phyloP scores from a whole-genome alignment of 2,797 vertebrate genomes.

The Discoglossus pictus region DNA sequence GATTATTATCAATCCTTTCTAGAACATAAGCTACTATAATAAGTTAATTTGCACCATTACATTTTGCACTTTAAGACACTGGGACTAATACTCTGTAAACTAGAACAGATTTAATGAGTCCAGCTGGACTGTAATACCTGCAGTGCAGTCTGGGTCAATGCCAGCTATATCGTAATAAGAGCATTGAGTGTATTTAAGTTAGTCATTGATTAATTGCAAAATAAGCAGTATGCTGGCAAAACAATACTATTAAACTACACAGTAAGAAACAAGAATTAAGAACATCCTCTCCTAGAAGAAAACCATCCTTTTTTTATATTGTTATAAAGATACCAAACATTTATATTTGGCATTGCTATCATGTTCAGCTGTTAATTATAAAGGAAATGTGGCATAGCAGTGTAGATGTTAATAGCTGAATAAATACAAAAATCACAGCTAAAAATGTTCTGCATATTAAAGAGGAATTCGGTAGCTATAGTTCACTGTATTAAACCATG shows the following conservation, averaged over 20 bases:
- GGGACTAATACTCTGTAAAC: too few species aligned
- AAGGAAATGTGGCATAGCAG: too few species aligned
- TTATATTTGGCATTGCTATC: background rate
- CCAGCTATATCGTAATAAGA: conserved; percentile 8
- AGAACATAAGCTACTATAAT: too few species aligned
- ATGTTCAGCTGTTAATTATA: too few species aligned
- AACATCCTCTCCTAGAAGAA: too few species aligned
- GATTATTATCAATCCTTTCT: too few species aligned
- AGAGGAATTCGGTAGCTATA: background rate
- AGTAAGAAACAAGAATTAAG: background rate
- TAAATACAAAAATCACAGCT: background rate
- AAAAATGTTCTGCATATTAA: background rate
- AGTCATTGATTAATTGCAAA: conserved; percentile 10
- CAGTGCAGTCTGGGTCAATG: conserved; percentile 9
- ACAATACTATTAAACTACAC: conserved; percentile 17
- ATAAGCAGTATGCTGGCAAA: background rate
- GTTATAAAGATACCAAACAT: too few species aligned
- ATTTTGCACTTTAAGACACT: too few species aligned
- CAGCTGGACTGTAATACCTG: background rate
- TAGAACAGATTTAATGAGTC: background rate
- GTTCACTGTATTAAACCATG: background rate
- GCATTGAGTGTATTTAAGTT: conserved; percentile 9
- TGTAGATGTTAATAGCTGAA: background rate
- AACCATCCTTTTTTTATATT: too few species aligned
- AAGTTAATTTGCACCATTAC: too few species aligned